Base-by-base conservation (phyloP, 2,113 vertebrate species). In the Chelonoidis abingdonii region DNA sequence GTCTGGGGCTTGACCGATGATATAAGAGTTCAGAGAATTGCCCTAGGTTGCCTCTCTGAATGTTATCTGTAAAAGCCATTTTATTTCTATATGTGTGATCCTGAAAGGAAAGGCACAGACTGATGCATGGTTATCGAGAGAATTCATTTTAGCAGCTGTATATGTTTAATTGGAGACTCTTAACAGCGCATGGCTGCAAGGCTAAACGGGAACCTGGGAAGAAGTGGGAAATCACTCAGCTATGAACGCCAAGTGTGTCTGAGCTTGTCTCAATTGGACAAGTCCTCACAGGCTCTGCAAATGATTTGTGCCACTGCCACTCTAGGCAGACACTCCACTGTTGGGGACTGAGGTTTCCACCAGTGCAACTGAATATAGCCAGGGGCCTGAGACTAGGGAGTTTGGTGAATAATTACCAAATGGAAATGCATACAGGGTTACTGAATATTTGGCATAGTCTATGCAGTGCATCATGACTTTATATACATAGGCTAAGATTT, bases 51-150 rank as follows among this genome's bases (percentile, higher is more conserved):
- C 91, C 76, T 56, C 29, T 81, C 62, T 89, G 88, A 65, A 89
- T 75, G 86, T 47, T 79, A 79, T 72, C 27, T 31, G 14, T 35
- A 65, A 57, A 10, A 41, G 16, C 2, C 0, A 19, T 81, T 22
- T 69, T 72, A 8, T 44, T 0, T 72, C 52, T 11, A 3, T 25
- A 38, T 57, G 88, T 89, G 57, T 69, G 54, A 27, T 81, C 80
- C 90, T 21, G 16, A 29, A 35, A 50, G 41, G 31, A 90, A 72
- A 76, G 84, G 82, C 53, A 17, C 5, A 22, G 54, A 52, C 49
- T 0, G 0, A 1, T 31, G 59, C 79, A 12, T 2, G 0, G 3
- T 82, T n/a, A 1, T 24, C 16, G 57, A 57, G 12, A 53, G 29
- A 27, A n/a, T 88, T 90, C 81, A 92, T 93, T 92, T 92, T 84